Evolutionary conservation across 2,888 invertebrate genomes (phyloP), one percentile per base, ranked within the genome.

Genomic region (Chrysodeixis includens): DNA sequence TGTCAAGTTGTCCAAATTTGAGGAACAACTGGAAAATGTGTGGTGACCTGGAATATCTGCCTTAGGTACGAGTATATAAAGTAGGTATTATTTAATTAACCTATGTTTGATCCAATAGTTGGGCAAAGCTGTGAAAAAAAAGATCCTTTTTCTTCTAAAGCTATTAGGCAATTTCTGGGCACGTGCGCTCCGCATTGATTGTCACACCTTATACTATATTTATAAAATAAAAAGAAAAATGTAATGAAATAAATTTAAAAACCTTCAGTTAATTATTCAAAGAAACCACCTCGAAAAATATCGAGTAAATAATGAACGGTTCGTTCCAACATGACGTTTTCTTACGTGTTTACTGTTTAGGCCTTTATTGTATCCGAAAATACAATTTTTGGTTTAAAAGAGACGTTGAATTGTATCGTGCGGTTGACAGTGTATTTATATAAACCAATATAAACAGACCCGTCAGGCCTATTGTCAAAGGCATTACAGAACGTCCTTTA

Each of bases 351-450:
- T 79, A 69, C 78, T 77, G 26, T 6, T 26, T 78, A 85, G 80
- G 75, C 49, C 53, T 64, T 83, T 83, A 91, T 91, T 92, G 88
- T 92, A 83, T 83, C 77, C 75, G 84, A 84, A 90, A 92, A 92
- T 89, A 90, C 85, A 85, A 87, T 91, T 91, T 92, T 90, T 89
- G 89, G 86, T 84, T 86, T 82, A 86, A 87, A 87, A 83, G 87
- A 88, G 82, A 84, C 82, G 69, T 76, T 79, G 81, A 80, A 77
- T 78, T 87, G 80, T 78, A 91, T 93, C 84, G 84, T 93, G 92
- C 85, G 85, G 86, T 83, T 92, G 93, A 92, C 92, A 92, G 90
- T 85, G 86, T 91, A 86, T 89, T 89, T 89, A 78, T 86, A 90
- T 88, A 91, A 90, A 91, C 89, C 88, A 88, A 78, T 86, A 90